Percentiles rank a stretch among this genome's conserved stretches.
Conservation (phyloP, 2,797 vertebrate species). For the Malurus leucopterus region DNA sequence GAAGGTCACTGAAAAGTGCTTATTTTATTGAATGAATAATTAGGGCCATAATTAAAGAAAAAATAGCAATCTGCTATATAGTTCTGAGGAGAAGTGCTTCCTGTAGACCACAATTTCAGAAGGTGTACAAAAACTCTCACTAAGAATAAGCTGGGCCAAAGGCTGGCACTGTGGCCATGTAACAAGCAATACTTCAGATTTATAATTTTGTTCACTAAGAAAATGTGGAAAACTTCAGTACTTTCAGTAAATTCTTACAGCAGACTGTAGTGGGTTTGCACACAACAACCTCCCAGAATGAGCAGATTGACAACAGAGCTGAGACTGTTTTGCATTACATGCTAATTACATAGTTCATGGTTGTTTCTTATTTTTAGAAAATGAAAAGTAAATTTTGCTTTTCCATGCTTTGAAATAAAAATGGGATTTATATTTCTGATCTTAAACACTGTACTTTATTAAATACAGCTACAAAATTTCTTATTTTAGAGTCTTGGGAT, state of each 20-base stretch:
- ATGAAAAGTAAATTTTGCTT: neutral
- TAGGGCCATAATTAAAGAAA: neutral
- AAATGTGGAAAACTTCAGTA: neutral
- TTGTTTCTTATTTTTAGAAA: neutral
- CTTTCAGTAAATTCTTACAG: neutral
- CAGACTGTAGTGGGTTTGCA: neutral
- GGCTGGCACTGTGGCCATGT: neutral
- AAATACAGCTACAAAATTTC: neutral
- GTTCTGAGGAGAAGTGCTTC: neutral
- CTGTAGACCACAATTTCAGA: neutral
- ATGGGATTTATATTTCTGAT: neutral
- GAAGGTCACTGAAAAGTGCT: neutral
- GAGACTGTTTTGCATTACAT: neutral
- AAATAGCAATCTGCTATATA: neutral
- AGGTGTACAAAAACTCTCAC: neutral
- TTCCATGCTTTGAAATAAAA: neutral
- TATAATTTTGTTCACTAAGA: neutral
- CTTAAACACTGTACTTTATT: neutral
- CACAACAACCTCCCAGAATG: neutral
- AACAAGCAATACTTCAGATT: fast-evolving
- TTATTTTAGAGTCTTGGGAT: neutral
- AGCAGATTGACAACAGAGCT: neutral
- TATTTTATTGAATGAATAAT: neutral
- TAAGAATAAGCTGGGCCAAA: neutral
- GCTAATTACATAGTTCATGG: neutral